These are phyloP conservation scores for Chymomyza caudatula DNA, from an alignment of 2,888 invertebrate species.

Conservation along the genomic window DNA sequence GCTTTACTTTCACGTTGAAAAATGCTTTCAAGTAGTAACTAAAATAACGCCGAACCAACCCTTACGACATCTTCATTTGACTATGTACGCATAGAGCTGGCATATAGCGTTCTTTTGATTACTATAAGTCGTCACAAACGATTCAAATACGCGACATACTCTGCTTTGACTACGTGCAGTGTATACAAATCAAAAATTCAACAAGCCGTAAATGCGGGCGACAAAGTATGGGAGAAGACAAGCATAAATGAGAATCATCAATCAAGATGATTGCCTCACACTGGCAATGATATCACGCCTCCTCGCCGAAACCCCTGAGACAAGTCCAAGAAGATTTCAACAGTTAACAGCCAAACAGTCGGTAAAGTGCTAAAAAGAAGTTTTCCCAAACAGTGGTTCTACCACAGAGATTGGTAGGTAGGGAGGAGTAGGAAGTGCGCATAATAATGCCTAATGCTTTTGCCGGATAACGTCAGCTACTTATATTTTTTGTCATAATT, in stretches of 20 bases:
- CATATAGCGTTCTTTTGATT: too few species aligned
- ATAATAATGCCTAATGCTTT: conserved; percentile 27
- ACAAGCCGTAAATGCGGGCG: background rate
- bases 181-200: background rate
- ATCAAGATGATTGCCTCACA: conserved; percentile 40
- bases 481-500: conserved; percentile 47
- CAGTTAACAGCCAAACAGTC: background rate
- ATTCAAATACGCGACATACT: background rate
- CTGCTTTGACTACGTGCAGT: background rate
- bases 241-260: conserved; percentile 48
- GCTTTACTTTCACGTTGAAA: too few species aligned
- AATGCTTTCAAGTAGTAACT: too few species aligned
- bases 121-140: background rate
- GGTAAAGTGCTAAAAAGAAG: background rate
- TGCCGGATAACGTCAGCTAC: background rate
- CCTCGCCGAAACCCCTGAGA: background rate
- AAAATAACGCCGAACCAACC: too few species aligned
- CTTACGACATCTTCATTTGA: too few species aligned
- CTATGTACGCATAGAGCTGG: too few species aligned
- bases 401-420: conserved; percentile 8
- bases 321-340: background rate
- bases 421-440: conserved; percentile 2
- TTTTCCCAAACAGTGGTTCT: background rate
- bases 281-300: background rate
- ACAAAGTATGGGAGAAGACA: background rate